phyloP scores from a whole-genome alignment of 1,140 invertebrate genomes.

The Ladona fulva region DNA sequence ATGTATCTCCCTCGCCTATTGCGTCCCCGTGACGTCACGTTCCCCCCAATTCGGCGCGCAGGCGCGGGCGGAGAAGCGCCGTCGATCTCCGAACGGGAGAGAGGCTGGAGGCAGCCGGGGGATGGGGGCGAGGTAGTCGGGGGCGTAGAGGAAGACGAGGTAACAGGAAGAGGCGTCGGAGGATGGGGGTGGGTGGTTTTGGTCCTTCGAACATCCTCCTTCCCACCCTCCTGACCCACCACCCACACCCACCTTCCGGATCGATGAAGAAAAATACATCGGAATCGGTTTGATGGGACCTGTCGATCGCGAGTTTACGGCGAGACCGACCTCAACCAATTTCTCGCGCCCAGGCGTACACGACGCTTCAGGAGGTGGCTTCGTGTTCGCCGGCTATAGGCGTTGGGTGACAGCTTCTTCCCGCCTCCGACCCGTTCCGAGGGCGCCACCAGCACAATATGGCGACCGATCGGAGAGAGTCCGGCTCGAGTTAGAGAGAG shows the following conservation, averaged over 20 bases:
- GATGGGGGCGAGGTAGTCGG: neutral
- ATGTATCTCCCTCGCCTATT: too few species aligned
- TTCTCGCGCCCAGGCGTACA: neutral
- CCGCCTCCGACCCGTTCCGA: too few species aligned
- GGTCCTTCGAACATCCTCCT: neutral
- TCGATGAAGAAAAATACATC: constrained; percentile 10
- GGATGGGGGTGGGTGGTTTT: neutral
- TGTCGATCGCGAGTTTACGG: neutral
- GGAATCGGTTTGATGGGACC: constrained; percentile 6
- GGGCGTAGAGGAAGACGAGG: neutral
- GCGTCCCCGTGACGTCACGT: too few species aligned
- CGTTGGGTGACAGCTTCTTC: too few species aligned
- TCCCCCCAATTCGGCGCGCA: too few species aligned
- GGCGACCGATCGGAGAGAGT: too few species aligned
- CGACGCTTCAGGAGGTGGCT: neutral
- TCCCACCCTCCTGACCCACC: neutral
- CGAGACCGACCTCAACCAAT: constrained; percentile 7
- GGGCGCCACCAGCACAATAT: too few species aligned
- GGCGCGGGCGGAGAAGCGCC: too few species aligned
- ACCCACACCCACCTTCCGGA: neutral
- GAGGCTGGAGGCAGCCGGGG: neutral
- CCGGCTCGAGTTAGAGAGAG: too few species aligned
- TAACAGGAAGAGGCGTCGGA: neutral
- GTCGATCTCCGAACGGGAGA: neutral
- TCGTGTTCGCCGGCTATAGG: too few species aligned